Percentiles rank a stretch among this genome's conserved stretches.
Evolutionary conservation across 2,797 vertebrate species (phyloP).

Genomic region (Euthynnus affinis): DNA sequence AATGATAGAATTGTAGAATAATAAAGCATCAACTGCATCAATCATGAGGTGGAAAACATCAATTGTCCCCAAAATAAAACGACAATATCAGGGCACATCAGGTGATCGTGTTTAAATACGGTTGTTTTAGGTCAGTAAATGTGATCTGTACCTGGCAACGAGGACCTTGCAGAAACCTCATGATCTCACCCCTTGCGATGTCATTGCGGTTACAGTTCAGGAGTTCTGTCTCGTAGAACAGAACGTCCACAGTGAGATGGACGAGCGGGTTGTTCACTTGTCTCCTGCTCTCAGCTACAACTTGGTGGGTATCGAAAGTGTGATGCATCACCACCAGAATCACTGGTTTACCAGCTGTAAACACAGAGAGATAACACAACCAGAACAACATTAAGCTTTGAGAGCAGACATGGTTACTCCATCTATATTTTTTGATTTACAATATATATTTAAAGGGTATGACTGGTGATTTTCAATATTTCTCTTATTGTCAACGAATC

Average conservation of each 20-base stretch:
- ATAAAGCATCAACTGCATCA: neutral
- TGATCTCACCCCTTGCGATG: fast-evolving
- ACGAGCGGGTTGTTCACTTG: neutral
- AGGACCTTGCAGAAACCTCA: fast-evolving
- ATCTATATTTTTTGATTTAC: too few relatives aligned
- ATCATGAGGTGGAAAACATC: neutral
- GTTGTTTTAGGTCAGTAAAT: too few relatives aligned
- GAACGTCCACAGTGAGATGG: conserved; percentile 35
- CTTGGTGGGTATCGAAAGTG: neutral
- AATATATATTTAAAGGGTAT: too few relatives aligned
- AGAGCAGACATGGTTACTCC: too few relatives aligned
- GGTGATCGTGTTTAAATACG: neutral
- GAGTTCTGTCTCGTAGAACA: conserved; percentile 1
- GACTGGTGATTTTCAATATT: too few relatives aligned
- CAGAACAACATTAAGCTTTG: neutral
- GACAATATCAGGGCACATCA: neutral
- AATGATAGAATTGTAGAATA: too few relatives aligned
- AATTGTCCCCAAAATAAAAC: neutral
- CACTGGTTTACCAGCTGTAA: conserved; percentile 9
- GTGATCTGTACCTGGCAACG: neutral
- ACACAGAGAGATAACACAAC: neutral
- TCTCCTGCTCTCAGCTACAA: conserved; percentile 2
- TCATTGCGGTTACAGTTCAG: conserved; percentile 1
- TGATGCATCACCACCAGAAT: conserved; percentile 72
- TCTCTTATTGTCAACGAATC: too few relatives aligned